A percentile compares a stretch with the other conserved stretches of the same genome.
phyloP scores from a whole-genome alignment of 2,113 vertebrate species.

The Rhadina sibilatrix region DNA sequence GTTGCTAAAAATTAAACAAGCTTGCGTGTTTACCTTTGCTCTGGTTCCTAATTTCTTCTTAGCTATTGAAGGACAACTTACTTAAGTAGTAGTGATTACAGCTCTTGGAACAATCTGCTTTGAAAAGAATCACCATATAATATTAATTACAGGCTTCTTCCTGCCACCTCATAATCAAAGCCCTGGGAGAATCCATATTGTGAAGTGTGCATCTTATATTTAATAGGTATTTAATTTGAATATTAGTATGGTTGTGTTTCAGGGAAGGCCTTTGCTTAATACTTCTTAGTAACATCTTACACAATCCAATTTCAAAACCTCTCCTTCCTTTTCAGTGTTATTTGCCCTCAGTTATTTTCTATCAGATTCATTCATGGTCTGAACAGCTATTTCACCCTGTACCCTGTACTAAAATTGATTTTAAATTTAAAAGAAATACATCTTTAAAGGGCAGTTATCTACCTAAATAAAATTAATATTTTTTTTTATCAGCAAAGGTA shows the following conservation, averaged over 20 bases:
- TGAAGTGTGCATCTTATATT: not conserved
- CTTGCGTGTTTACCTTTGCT: not conserved
- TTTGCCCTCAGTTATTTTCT: not conserved
- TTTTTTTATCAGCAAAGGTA: not conserved
- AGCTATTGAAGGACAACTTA: not conserved
- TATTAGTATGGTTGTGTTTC: not conserved
- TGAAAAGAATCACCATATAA: slow-evolving; percentile 1
- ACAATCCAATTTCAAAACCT: not conserved
- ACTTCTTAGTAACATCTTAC: not conserved
- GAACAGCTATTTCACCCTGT: not conserved
- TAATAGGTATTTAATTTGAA: slow-evolving; percentile 22
- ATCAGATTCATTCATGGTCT: not conserved
- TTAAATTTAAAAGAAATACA: not conserved
- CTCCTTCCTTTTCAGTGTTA: not conserved
- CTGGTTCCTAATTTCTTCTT: not conserved
- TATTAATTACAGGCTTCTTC: slow-evolving; percentile 2
- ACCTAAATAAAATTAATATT: not conserved
- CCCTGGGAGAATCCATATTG: not conserved
- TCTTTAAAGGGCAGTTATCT: not conserved
- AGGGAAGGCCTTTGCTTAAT: not conserved
- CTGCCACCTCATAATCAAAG: slow-evolving; percentile 15
- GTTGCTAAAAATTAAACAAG: not conserved
- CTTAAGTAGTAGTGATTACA: not conserved
- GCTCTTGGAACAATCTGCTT: not conserved
- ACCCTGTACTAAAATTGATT: not conserved